A percentile compares a stretch with the other conserved stretches of the same genome.
phyloP scores from a whole-genome alignment of 2,113 vertebrate genomes.

The Alethe castanea region DNA sequence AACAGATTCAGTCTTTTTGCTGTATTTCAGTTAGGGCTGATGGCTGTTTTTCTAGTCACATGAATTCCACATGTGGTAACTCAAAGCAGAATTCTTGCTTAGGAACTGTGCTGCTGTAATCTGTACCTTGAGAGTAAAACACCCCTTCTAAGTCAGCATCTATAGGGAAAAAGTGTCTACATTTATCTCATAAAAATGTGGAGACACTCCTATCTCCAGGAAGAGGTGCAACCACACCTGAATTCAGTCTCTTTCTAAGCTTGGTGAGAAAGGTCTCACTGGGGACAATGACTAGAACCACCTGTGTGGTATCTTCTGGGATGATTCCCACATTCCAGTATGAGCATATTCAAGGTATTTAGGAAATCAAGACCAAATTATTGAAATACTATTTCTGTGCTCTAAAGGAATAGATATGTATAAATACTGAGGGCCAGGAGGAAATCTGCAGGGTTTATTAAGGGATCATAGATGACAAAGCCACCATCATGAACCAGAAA shows the following conservation, averaged over 20 bases:
- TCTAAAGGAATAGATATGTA: not conserved
- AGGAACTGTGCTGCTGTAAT: not conserved
- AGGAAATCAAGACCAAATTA: not conserved
- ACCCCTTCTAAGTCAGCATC: not conserved
- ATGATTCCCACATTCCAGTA: not conserved
- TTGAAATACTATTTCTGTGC: not conserved
- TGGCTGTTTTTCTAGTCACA: not conserved
- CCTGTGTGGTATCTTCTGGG: not conserved
- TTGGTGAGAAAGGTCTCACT: not conserved
- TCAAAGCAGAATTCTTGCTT: not conserved
- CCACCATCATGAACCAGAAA: not conserved
- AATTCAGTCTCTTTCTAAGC: not conserved
- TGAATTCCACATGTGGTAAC: not conserved
- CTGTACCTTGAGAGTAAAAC: accelerated
- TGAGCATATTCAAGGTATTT: not conserved
- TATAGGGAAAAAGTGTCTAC: not conserved
- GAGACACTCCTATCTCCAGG: not conserved
- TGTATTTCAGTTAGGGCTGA: not conserved
- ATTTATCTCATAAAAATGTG: not conserved
- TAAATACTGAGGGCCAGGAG: not conserved
- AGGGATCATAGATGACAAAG: not conserved
- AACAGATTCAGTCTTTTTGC: not conserved
- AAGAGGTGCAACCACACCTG: not conserved
- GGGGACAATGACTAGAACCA: not conserved
- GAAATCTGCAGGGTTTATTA: not conserved